Evolutionary conservation across 2,888 invertebrate genomes (phyloP), one percentile per base, ranked within the genome.

Genomic region (Eremobia ochroleuca): DNA sequence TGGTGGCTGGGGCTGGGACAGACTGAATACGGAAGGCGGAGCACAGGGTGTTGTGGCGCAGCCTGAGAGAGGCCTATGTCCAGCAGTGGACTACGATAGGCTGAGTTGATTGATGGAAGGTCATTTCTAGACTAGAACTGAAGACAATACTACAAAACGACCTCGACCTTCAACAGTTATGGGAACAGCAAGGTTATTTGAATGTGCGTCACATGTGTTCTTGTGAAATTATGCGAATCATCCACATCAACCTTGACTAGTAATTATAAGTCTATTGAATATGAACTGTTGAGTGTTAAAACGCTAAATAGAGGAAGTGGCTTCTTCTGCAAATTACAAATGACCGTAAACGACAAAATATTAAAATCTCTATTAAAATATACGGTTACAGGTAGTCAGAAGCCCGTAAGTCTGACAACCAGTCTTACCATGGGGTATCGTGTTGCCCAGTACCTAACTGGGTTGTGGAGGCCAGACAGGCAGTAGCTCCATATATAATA

Each of bases 211-310:
- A 85, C 74, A 69, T 82, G 58, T 82, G 78, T 28, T 74, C 83
- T 83, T 83, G 82, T 65, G 78, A 82, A 85, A 85, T 85, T 82
- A 75, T 74, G 78, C 68, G 74, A 74, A 73, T 78, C 62, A 49
- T 66, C 68, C 43, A 69, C 62, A 75, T 69, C 82, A 75, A 84
- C 83, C 83, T 84, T 82, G 85, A 66, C 40, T 21, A 25, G 18
- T 69, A 65, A 78, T 82, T 74, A 78, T 73, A 81, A 73, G 34
- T 65, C 18, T 67, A 55, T 82, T 74, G 72, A 40, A 68, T 68
- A 13, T 49, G 18, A n/a, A 75, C 61, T 4, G 43, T 66, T 25
- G 58, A 25, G 3, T 18, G 43, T 25, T 62, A n/a, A 55, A n/a
- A 55, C 37, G 13, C 15, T 46, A n/a, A 73, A 62, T 72, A n/a